Conservation (phyloP, 2,888 invertebrate species). For the Chrysopilus asiliformis region DNA sequence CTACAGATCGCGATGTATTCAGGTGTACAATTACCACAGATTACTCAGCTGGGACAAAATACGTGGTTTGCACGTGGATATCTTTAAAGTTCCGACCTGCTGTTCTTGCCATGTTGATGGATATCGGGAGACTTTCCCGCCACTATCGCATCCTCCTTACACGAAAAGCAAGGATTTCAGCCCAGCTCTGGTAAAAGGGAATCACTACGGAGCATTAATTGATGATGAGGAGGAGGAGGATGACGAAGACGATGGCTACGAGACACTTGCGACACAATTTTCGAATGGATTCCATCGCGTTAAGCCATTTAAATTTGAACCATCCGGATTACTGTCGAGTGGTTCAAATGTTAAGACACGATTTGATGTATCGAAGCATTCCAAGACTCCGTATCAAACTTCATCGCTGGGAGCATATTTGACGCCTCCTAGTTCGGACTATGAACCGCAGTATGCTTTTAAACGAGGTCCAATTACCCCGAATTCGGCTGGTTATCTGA, state of each 20-base stretch:
- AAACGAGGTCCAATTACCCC: slow-evolving; percentile 12
- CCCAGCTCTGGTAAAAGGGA: slow-evolving; percentile 15
- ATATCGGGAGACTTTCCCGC: slow-evolving; percentile 54
- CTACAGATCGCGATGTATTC: slow-evolving; percentile 66
- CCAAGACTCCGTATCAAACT: slow-evolving; percentile 3
- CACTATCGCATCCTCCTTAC: slow-evolving; percentile 21
- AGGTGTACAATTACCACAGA: slow-evolving; percentile 72
- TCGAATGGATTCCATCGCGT: slow-evolving; percentile 17
- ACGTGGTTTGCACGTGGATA: slow-evolving; percentile 68
- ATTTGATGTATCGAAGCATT: slow-evolving; percentile 18
- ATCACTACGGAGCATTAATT: slow-evolving; percentile 11
- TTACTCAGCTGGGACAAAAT: slow-evolving; percentile 69
- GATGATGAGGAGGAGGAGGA: slow-evolving; percentile 28
- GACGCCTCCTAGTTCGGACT: slow-evolving; percentile 27
- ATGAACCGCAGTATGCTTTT: slow-evolving; percentile 18
- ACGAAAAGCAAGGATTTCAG: slow-evolving; percentile 24
- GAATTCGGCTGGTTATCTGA: not conserved
- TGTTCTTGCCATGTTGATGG: slow-evolving; percentile 73
- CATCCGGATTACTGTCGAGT: slow-evolving; percentile 21
- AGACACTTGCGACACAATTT: slow-evolving; percentile 17
- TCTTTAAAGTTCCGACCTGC: slow-evolving; percentile 71
- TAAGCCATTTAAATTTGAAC: slow-evolving; percentile 16
- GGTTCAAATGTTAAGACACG: slow-evolving; percentile 24
- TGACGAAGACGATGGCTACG: slow-evolving; percentile 16
- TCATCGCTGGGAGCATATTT: slow-evolving; percentile 30